A percentile compares a stretch with the other conserved stretches of the same genome.
Evolutionary conservation across 2,113 vertebrate genomes (phyloP).

Genomic region (Lepus americanus): DNA sequence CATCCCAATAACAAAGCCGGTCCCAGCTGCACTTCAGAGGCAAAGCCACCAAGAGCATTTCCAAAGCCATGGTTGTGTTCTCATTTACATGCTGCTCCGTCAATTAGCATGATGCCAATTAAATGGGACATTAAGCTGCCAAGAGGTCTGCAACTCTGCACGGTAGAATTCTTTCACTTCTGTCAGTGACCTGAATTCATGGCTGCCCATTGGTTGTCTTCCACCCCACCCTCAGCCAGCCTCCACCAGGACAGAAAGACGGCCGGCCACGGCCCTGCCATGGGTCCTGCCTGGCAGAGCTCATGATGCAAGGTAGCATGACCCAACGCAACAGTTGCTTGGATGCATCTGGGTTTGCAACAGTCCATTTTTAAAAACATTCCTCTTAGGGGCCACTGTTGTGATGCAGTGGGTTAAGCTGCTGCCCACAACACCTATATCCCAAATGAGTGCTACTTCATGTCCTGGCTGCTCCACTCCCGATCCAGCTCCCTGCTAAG

Average conservation of each 20-base stretch:
- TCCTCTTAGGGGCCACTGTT: not conserved
- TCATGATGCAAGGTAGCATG: not conserved
- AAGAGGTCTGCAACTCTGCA: not conserved
- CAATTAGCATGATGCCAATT: constrained; percentile 33
- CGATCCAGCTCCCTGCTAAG: too few relatives aligned
- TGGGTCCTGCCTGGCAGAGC: not conserved
- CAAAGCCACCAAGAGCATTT: not conserved
- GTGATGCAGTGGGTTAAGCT: too few relatives aligned
- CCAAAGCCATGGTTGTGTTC: not conserved
- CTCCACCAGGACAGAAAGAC: not conserved
- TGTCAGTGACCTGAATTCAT: constrained; percentile 51
- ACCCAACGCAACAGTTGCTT: not conserved
- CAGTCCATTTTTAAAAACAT: not conserved
- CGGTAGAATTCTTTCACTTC: constrained; percentile 5
- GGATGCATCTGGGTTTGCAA: not conserved
- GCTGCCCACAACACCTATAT: too few relatives aligned
- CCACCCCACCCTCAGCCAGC: not conserved
- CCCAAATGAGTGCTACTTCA: too few relatives aligned
- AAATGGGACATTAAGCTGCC: constrained; percentile 58
- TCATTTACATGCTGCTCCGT: constrained; percentile 9
- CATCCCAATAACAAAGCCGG: not conserved
- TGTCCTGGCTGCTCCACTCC: too few relatives aligned
- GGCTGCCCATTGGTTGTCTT: not conserved
- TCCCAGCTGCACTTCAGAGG: not conserved
- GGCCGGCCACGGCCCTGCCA: not conserved